phyloP scores from a whole-genome alignment of 2,888 invertebrate genomes.

The Harpalus rufipes region DNA sequence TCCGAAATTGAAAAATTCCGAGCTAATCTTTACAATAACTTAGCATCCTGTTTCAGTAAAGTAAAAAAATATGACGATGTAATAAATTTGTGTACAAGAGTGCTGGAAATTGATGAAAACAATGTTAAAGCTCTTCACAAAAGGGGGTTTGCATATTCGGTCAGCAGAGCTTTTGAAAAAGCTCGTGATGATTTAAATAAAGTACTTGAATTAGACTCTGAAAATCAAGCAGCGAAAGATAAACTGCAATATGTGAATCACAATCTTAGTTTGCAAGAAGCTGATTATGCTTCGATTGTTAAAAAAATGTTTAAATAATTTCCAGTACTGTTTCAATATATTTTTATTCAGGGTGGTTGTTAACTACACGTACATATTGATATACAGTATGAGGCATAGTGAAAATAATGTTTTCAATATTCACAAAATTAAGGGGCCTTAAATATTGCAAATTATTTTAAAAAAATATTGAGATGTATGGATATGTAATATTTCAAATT shows the following conservation, averaged over 20 bases:
- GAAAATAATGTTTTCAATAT: too few species aligned
- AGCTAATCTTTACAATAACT: constrained; percentile 87
- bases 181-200: constrained; percentile 81
- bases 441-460: too few species aligned
- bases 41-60: constrained; percentile 89
- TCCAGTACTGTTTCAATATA: background rate
- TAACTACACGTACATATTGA: too few species aligned
- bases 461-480: too few species aligned
- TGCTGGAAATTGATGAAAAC: constrained; percentile 73
- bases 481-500: too few species aligned
- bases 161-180: constrained; percentile 82
- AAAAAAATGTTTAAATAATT: constrained; percentile 78
- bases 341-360: background rate
- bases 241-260: constrained; percentile 80
- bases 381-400: too few species aligned
- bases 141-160: constrained; percentile 78
- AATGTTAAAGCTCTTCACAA: constrained; percentile 79
- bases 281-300: constrained; percentile 79
- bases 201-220: constrained; percentile 81
- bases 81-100: constrained; percentile 81
- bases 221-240: constrained; percentile 82
- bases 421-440: too few species aligned
- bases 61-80: constrained; percentile 84
- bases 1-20: constrained; percentile 81
- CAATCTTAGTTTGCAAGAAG: constrained; percentile 81